A percentile compares a stretch with the other conserved stretches of the same genome.
Evolutionary conservation across 2,888 invertebrate genomes (phyloP).

Genomic region (Scaptomyza reducta): DNA sequence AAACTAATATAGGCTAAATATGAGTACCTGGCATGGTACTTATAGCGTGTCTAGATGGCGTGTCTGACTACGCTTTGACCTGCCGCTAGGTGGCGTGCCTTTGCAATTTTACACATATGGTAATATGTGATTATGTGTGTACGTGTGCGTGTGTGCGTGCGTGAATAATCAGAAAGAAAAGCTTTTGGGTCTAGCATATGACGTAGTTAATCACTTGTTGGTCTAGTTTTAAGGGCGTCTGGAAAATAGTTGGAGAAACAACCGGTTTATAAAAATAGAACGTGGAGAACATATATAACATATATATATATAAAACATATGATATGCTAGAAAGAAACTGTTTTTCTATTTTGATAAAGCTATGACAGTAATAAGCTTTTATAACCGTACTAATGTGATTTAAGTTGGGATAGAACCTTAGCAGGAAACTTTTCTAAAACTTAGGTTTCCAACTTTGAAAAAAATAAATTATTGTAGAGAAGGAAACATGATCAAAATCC

Average conservation of each 20-base stretch:
- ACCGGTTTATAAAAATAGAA: not conserved
- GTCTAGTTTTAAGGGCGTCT: constrained; percentile 23
- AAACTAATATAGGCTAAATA: constrained; percentile 47
- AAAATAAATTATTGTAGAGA: not conserved
- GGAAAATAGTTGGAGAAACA: not conserved
- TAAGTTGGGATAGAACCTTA: not conserved
- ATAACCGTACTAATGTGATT: too few species aligned
- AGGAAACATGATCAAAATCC: not conserved
- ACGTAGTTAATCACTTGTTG: constrained; percentile 48
- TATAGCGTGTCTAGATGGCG: constrained; percentile 68
- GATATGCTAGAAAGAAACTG: not conserved
- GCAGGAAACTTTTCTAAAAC: not conserved
- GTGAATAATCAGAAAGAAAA: constrained; percentile 12
- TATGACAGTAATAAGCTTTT: too few species aligned
- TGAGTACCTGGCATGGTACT: constrained; percentile 32
- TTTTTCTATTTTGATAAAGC: not conserved
- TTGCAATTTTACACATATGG: constrained; percentile 13
- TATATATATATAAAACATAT: too few species aligned
- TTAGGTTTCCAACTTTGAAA: not conserved
- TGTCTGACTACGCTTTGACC: constrained; percentile 57
- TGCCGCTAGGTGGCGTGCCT: constrained; percentile 63
- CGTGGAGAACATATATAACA: too few species aligned
- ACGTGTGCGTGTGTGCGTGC: constrained; percentile 12
- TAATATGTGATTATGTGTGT: constrained; percentile 7
- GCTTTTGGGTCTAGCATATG: constrained; percentile 14